Base-by-base conservation (phyloP, 2,888 invertebrate genomes). In the Suillia variegata region DNA sequence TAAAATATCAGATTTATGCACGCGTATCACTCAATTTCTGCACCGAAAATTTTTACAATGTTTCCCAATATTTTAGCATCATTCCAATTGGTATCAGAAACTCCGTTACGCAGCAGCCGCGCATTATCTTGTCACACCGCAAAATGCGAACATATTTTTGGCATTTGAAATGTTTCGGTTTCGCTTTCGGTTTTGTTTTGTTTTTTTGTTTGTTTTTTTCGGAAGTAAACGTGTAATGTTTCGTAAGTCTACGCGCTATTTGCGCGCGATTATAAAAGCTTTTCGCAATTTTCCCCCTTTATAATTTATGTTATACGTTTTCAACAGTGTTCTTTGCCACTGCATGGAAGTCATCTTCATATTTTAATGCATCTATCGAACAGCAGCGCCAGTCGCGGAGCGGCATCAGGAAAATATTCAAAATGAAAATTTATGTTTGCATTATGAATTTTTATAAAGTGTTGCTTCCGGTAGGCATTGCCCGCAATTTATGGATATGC, bases 341-440 rank as follows among this genome's bases (percentile, higher is more conserved):
- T 38, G 45, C 45, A 8, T 10, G 38, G 38, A 38, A 38, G 38
- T 38, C 38, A 13, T 38, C 38, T 38, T 13, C 38, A 38, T 38
- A 38, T 49, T 54, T 56, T 56, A 54, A 52, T 50, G 54, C 56
- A 59, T 48, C 48, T 50, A 54, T 34, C 56, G 59, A 59, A 59
- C 56, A 10, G 26, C 18, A n/a, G 42, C 26, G 15, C 2, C 17
- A 18, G 8, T 13, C 12, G 45, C 45, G 20, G 20, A 20, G 20
- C 5, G 18, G 18, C 17, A 4, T 5, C 18, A 20, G 18, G 18
- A 45, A 45, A 18, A 45, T 71, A 77, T 73, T 72, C 69, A 76
- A 78, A n/a, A 78, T 78, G 78, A 77, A 76, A 77, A 78, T 78
- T 78, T 78, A 78, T 78, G 77, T 77, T 72, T 75, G 74, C 73